Base-by-base conservation (phyloP, 2,888 invertebrate genomes). In the Dromius quadrimaculatus region DNA sequence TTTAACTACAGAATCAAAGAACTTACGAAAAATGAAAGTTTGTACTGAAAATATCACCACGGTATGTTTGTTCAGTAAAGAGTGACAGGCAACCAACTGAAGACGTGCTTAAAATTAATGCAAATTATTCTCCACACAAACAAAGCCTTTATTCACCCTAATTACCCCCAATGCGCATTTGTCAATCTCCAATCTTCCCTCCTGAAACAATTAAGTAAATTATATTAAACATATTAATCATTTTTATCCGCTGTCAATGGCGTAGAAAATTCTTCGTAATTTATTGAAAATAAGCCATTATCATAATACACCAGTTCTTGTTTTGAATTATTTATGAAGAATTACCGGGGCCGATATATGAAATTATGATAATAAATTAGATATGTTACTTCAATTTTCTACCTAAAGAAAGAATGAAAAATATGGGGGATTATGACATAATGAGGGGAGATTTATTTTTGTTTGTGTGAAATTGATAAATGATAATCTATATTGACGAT, bases 331-430 rank as follows among this genome's bases (percentile, higher is more conserved):
- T 62, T 38, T 13, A 62, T 62, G 22, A 41, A 22, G 22, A 38
- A 62, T 62, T 62, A 62, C 41, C 22, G 15, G 17, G 23, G 15
- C 11, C 38, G 62, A 62, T 62, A 59, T 34, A 62, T 38, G 41
- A 41, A 62, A 62, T 62, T 62, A 62, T 23, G 23, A 41, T 62
- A 62, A 62, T 62, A 62, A 62, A 62, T 62, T 62, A 62, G 62
- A 23, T 62, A 62, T 62, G 59, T 59, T 36, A 54, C 28, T 54
- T 54, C 50, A 54, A 54, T 54, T 41, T 54, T 54, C 28, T 28
- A 9, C 15, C 41, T 15, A 41, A 23, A 6, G 50, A 11, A 28
- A 6, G 28, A 23, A 28, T 28, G 4, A 3, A 28, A 28, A 54
- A 13, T 13, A 28, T 28, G 50, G n/a, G n/a, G n/a, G n/a, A n/a